Percentiles rank a stretch among this genome's conserved stretches.
These are phyloP conservation scores for Malurus elegans DNA, from an alignment of 2,113 vertebrate genomes.

Conservation along the genomic window DNA sequence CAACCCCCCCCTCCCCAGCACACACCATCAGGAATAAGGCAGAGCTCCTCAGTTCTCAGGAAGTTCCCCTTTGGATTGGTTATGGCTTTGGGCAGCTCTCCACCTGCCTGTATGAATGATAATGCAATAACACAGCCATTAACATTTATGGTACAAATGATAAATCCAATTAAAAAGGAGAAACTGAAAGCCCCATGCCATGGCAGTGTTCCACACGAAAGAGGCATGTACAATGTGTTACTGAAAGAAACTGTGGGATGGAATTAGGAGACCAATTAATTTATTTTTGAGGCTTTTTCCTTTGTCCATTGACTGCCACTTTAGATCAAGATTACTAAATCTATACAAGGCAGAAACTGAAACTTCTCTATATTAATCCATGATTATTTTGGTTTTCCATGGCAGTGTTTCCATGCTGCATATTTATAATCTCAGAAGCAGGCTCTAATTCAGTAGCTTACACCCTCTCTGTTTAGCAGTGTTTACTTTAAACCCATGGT, in stretches of 20 bases:
- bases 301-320: not conserved
- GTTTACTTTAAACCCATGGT: not conserved
- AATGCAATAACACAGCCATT: not conserved
- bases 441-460: not conserved
- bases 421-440: not conserved
- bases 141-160: not conserved
- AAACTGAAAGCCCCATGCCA: not conserved
- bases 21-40: not conserved
- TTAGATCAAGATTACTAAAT: not conserved
- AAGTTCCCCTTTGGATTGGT: not conserved
- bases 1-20: fast-evolving
- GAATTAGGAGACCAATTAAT: not conserved
- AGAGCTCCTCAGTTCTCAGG: not conserved
- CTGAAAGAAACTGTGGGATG: not conserved
- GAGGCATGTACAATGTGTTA: not conserved
- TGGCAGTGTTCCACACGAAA: not conserved
- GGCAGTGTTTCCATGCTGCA: not conserved
- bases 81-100: not conserved
- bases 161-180: not conserved
- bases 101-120: not conserved
- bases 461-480: not conserved
- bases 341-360: not conserved
- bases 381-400: not conserved
- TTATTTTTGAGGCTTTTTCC: not conserved
- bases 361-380: not conserved